Conservation (phyloP, 2,113 vertebrate genomes). For the Paradoxurus hermaphroditus region DNA sequence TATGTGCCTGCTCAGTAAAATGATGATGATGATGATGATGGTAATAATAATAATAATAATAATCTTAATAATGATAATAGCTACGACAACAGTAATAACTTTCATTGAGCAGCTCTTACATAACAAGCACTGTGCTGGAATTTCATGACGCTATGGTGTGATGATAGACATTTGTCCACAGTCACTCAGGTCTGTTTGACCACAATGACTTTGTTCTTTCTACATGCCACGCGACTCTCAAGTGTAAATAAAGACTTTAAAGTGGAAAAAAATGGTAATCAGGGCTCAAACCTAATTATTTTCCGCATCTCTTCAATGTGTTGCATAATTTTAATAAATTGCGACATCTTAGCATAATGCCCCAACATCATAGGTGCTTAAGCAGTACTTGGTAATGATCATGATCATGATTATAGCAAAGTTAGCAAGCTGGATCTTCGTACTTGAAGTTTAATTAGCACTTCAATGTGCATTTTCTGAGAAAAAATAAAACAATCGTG, state of each 20-base stretch:
- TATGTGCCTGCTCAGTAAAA: neutral
- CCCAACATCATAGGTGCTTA: neutral
- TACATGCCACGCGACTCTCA: neutral
- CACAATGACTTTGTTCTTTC: neutral
- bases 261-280: neutral
- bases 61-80: neutral
- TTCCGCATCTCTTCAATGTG: neutral
- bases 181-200: neutral
- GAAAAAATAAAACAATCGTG: neutral
- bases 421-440: neutral
- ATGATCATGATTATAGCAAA: neutral
- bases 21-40: too few relatives aligned
- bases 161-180: neutral
- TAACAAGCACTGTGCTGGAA: neutral
- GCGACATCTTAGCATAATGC: neutral
- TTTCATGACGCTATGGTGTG: neutral
- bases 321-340: neutral
- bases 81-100: neutral
- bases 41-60: neutral
- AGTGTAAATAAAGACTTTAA: neutral
- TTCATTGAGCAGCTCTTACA: neutral
- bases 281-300: neutral
- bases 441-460: conserved; percentile 10
- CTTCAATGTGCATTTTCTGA: neutral
- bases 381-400: neutral